Evolutionary conservation across 1,140 invertebrate genomes (phyloP).

Genomic region (Acarapis woodi): DNA sequence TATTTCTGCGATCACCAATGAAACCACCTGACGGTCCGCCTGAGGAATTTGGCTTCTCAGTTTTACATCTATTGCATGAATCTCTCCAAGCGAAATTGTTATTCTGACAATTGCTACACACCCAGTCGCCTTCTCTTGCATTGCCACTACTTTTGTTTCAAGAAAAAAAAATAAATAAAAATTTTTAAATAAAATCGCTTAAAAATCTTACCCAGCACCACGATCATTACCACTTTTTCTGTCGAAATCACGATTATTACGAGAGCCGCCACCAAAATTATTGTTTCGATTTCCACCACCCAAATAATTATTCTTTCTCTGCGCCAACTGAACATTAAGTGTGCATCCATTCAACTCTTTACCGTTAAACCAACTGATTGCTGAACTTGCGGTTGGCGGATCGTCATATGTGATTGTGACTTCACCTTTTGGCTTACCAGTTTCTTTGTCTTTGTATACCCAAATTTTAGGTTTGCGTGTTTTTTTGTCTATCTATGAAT

Average conservation of each 20-base stretch:
- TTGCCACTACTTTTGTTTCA: constrained; percentile 9
- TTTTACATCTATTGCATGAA: constrained; percentile 49
- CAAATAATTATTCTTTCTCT: constrained; percentile 30
- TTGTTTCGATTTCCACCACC: constrained; percentile 23
- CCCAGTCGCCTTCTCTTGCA: constrained; percentile 46
- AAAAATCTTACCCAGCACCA: constrained; percentile 13
- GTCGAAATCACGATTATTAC: constrained; percentile 28
- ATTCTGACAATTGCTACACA: constrained; percentile 39
- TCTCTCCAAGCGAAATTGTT: constrained; percentile 86
- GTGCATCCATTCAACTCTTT: constrained; percentile 24
- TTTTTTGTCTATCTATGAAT: constrained; percentile 56
- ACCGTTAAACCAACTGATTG: constrained; percentile 86
- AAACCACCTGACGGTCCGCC: constrained; percentile 17
- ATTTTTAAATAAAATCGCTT: neutral
- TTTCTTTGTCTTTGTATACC: constrained; percentile 89
- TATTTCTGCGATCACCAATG: neutral
- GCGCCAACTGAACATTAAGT: constrained; percentile 74
- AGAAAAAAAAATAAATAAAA: neutral
- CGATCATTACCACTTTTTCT: constrained; percentile 25
- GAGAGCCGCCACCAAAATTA: constrained; percentile 31
- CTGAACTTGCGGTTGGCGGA: constrained; percentile 64
- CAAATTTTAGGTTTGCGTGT: constrained; percentile 81
- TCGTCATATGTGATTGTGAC: constrained; percentile 94
- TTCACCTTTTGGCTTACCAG: constrained; percentile 75
- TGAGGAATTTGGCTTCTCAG: constrained; percentile 28